Evolutionary conservation across 2,113 vertebrate species (phyloP).

Genomic region (Coreoperca whiteheadi): DNA sequence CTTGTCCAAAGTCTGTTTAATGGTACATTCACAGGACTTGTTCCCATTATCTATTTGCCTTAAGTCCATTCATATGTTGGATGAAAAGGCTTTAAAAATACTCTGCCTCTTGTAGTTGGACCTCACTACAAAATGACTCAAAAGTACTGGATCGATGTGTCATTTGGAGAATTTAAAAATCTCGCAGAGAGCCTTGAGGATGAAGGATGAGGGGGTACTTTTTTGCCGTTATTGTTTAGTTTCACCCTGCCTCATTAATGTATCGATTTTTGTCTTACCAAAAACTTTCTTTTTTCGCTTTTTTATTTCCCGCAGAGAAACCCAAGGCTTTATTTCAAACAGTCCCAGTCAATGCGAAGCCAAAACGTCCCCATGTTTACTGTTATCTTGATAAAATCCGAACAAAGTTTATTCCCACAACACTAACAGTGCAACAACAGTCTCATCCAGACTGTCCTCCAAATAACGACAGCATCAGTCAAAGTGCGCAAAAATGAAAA

Average conservation of each 20-base stretch:
- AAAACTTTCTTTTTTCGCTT: neutral
- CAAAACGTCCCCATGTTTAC: no score
- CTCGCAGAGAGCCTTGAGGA: neutral
- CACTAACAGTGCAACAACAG: neutral
- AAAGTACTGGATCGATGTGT: neutral
- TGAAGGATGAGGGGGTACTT: neutral
- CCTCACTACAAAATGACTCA: neutral
- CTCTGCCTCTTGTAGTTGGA: neutral
- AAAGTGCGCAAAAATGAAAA: neutral
- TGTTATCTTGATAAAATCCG: neutral
- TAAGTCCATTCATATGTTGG: conserved; percentile 1
- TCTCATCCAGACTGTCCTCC: neutral
- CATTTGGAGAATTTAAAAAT: conserved; percentile 15
- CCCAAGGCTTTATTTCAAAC: neutral
- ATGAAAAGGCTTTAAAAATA: conserved; percentile 6
- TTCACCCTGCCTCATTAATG: neutral
- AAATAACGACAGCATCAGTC: neutral
- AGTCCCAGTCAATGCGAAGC: no score
- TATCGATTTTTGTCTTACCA: neutral
- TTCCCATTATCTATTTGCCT: conserved; percentile 24
- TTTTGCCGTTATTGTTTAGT: neutral
- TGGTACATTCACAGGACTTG: neutral
- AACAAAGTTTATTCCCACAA: neutral
- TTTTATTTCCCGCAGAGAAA: neutral
- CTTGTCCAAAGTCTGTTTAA: conserved; percentile 14